Evolutionary conservation across 1,140 invertebrate species (phyloP).

Genomic region (Drusus annulatus): DNA sequence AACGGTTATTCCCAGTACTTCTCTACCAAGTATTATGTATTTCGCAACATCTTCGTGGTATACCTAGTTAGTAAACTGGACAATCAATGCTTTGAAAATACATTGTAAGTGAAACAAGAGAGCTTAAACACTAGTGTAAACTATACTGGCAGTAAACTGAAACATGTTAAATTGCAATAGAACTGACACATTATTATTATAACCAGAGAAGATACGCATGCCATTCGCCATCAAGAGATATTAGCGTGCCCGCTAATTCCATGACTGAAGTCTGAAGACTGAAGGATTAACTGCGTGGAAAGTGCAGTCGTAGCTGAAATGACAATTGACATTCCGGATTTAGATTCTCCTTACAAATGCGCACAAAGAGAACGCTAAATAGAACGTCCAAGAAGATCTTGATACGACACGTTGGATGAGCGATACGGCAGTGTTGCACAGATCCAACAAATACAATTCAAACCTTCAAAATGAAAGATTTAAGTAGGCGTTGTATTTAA

Average conservation of each 20-base stretch:
- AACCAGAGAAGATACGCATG: background rate
- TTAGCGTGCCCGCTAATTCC: conserved; percentile 19
- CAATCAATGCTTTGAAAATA: background rate
- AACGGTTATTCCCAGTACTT: too few relatives aligned
- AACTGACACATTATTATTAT: background rate
- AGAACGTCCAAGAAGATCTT: background rate
- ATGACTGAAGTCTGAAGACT: conserved; percentile 16
- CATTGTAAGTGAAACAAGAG: conserved; percentile 6
- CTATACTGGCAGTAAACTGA: conserved; percentile 9
- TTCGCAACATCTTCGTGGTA: too few relatives aligned
- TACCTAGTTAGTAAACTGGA: background rate
- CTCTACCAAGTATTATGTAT: too few relatives aligned
- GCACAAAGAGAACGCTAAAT: background rate
- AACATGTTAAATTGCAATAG: conserved; percentile 15
- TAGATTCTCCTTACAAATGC: conserved; percentile 1
- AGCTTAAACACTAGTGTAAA: background rate
- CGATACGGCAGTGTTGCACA: background rate
- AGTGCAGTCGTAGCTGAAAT: conserved; percentile 7
- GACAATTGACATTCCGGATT: conserved; percentile 24
- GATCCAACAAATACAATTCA: too few relatives aligned
- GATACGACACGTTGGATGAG: background rate
- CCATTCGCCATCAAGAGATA: conserved; percentile 9
- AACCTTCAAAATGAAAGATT: too few relatives aligned
- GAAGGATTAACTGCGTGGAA: background rate
- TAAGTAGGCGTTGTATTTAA: background rate